These are phyloP conservation scores for Canis aureus DNA, from an alignment of 2,113 vertebrate genomes.

Conservation along the genomic window DNA sequence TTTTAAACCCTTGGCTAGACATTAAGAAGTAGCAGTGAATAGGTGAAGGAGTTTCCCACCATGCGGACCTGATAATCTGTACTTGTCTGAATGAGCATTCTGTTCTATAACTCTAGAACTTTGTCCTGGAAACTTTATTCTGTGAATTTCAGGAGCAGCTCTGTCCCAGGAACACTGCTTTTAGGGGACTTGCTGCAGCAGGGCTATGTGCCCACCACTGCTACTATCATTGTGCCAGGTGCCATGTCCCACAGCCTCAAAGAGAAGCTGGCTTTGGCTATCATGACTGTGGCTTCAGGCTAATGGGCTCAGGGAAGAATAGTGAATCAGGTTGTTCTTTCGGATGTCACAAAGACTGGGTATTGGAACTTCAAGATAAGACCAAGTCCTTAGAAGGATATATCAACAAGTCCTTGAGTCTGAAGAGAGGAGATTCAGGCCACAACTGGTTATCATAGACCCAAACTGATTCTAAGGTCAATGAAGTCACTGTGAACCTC, in stretches of 20 bases:
- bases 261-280: background rate
- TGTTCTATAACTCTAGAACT: background rate
- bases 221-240: background rate
- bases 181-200: background rate
- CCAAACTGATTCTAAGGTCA: background rate
- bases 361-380: background rate
- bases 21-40: background rate
- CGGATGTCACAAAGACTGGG: background rate
- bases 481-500: background rate
- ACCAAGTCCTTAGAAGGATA: background rate
- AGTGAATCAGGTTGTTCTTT: background rate
- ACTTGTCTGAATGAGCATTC: background rate
- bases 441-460: background rate
- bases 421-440: background rate
- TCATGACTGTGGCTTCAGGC: background rate
- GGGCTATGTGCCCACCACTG: background rate
- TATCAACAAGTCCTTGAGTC: background rate
- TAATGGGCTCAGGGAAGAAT: background rate
- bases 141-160: background rate
- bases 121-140: background rate
- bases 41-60: background rate
- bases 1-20: background rate
- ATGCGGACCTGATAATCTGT: background rate
- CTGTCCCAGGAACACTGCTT: background rate
- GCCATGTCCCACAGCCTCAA: background rate